Evolutionary conservation across 2,113 vertebrate genomes (phyloP), one percentile per base, ranked within the genome.

Genomic region (Nansenia antarctica): DNA sequence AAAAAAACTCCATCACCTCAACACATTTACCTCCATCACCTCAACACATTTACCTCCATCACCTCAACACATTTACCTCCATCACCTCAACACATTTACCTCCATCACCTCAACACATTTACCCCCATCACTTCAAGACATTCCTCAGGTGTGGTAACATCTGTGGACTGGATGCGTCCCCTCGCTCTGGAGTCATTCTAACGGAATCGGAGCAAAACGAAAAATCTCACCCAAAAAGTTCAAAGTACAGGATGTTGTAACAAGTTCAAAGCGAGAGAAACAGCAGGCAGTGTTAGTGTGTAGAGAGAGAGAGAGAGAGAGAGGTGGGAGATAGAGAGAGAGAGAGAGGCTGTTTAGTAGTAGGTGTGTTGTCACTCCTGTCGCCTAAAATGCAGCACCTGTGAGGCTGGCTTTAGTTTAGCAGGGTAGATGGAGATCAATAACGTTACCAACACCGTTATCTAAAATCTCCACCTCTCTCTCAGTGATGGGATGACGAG

Each of bases 171-270:
- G 62, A 69, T 35, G 53, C 32, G 27, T 61, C 65, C 59, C 59
- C 42, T 68, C 32, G 52, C 42, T 68, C 32, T 32, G 63, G 58
- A 67, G 52, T 70, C 49, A 49, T 67, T 59, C 70, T 59, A 60
- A 64, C 53, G 70, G 42, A 70, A 67, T 57, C 35, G n/a, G 52
- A 31, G 65, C n/a, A 52, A 76, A 69, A 69, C 22, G n/a, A 62
- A 63, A 73, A 47, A 42, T 71, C 47, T 71, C 45, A 37, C 60
- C 35, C 34, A 30, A 65, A 74, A 74, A 52, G 77, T 81, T 62
- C 68, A 31, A 58, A 69, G 65, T 69, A 71, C 67, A 62, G 54
- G 53, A 65, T 74, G 34, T 52, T 70, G 55, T 65, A 63, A 60
- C 66, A 52, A 59, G 65, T 42, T 63, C 29, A 52, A 39, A 11